Percentiles rank a stretch among this genome's conserved stretches.
These are phyloP conservation scores for Eulemur mongoz DNA, from an alignment of 2,797 vertebrate genomes.

Conservation along the genomic window DNA sequence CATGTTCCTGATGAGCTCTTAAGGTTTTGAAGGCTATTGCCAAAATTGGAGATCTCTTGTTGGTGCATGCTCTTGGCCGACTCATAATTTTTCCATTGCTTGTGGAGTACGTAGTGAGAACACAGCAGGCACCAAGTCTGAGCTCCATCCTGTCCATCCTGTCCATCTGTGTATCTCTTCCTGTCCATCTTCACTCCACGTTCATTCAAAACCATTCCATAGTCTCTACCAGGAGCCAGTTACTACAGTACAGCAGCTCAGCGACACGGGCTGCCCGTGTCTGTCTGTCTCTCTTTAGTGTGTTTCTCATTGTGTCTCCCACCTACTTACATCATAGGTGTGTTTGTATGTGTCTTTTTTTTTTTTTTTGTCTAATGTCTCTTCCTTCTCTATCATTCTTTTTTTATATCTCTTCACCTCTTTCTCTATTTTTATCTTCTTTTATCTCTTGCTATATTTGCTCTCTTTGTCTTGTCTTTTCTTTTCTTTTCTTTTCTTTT, in stretches of 20 bases:
- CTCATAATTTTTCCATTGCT: constrained; percentile 57
- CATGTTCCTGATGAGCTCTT: constrained; percentile 46
- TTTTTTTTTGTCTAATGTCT: neutral
- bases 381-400: neutral
- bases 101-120: neutral
- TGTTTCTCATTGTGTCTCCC: neutral
- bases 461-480: neutral
- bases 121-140: neutral
- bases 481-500: neutral
- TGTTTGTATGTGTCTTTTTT: neutral
- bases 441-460: neutral
- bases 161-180: neutral
- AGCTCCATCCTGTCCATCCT: neutral
- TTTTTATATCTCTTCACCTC: neutral
- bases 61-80: neutral
- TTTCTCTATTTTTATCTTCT: neutral
- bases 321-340: neutral
- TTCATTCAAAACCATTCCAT: neutral
- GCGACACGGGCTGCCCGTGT: neutral
- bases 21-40: constrained; percentile 21
- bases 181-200: neutral
- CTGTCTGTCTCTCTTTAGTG: neutral
- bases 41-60: neutral
- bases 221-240: neutral
- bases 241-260: neutral